phyloP scores from a whole-genome alignment of 2,888 invertebrate species.

The Byasa hedistus region DNA sequence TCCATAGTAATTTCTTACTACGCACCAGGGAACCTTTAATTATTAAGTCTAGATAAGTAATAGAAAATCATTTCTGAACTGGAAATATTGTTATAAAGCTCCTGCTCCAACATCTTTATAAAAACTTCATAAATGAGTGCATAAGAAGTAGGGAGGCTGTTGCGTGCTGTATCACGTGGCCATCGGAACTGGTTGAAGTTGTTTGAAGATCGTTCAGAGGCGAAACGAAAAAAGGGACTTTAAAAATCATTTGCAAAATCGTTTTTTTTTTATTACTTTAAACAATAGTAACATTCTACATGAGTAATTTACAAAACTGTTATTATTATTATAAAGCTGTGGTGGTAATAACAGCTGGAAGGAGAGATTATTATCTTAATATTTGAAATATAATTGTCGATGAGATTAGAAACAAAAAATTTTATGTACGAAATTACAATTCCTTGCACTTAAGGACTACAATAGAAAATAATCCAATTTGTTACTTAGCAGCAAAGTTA shows the following conservation, averaged over 20 bases:
- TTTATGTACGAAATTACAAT: background rate
- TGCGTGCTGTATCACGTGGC: slow-evolving; percentile 27
- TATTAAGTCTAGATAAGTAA: background rate
- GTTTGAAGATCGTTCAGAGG: slow-evolving; percentile 16
- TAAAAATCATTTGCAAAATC: slow-evolving; percentile 7
- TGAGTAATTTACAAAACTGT: no score
- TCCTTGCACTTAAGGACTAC: slow-evolving; percentile 8
- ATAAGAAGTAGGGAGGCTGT: slow-evolving; percentile 15
- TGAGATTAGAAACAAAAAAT: no score
- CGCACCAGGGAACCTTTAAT: background rate
- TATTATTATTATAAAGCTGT: no score
- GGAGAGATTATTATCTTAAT: no score
- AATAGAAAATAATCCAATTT: slow-evolving; percentile 25
- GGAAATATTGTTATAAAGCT: background rate
- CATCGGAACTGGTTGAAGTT: slow-evolving; percentile 23
- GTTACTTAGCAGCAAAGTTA: slow-evolving; percentile 26
- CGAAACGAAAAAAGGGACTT: slow-evolving; percentile 14
- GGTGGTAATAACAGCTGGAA: no score
- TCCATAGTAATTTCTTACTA: no score
- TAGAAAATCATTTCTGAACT: background rate
- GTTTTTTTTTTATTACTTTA: no score
- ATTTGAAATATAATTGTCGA: no score
- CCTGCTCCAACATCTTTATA: background rate
- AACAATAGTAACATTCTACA: no score
- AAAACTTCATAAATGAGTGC: slow-evolving; percentile 12